phyloP scores from a whole-genome alignment of 2,797 vertebrate species.

The Myiothlypis coronata region DNA sequence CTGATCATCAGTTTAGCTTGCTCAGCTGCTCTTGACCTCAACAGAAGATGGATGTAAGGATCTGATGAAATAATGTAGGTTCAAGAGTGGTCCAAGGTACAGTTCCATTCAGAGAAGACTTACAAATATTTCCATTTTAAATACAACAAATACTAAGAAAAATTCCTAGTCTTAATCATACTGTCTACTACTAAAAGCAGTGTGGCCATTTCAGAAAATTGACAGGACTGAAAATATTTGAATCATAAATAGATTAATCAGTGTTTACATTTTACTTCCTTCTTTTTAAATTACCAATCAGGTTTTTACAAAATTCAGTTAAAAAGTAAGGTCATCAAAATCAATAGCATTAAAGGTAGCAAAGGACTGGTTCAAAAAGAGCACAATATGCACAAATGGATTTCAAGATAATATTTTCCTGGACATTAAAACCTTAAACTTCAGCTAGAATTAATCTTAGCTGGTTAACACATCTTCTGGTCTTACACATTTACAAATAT shows the following conservation, averaged over 20 bases:
- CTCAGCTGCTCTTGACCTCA: not conserved
- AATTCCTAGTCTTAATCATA: slow-evolving; percentile 8
- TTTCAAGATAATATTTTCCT: slow-evolving; percentile 72
- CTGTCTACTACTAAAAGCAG: slow-evolving; percentile 33
- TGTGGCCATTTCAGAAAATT: slow-evolving; percentile 37
- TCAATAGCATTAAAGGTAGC: slow-evolving; percentile 49
- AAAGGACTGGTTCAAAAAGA: slow-evolving; percentile 70
- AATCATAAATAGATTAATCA: slow-evolving; percentile 56
- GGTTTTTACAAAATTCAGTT: slow-evolving; percentile 58
- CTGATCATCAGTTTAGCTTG: slow-evolving; percentile 11
- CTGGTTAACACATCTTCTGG: slow-evolving; percentile 68
- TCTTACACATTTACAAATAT: slow-evolving; percentile 65
- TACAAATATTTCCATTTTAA: slow-evolving; percentile 23
- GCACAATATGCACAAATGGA: slow-evolving; percentile 77
- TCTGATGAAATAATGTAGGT: not conserved
- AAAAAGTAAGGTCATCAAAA: slow-evolving; percentile 34
- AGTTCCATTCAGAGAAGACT: slow-evolving; percentile 29
- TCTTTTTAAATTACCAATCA: slow-evolving; percentile 53
- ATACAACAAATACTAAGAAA: not conserved
- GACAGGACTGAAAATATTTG: slow-evolving; percentile 35
- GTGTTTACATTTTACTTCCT: slow-evolving; percentile 72
- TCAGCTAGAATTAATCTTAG: slow-evolving; percentile 63
- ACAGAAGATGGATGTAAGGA: not conserved
- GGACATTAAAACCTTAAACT: slow-evolving; percentile 69
- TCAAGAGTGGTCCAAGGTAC: not conserved